Conservation (phyloP, 2,888 invertebrate genomes). For the Drosophila anomalata region DNA sequence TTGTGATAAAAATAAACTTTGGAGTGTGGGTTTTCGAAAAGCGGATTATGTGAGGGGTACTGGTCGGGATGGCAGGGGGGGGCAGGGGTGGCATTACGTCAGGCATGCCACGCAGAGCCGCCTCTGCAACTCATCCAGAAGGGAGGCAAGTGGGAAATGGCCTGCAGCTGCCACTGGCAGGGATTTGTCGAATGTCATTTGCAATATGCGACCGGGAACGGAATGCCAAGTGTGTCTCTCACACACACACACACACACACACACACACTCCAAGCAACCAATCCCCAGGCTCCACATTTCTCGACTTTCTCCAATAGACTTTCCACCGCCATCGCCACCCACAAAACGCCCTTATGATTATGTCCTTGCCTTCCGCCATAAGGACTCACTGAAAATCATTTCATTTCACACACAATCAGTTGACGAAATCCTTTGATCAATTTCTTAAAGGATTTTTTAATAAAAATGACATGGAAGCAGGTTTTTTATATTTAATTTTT, state of each 20-base stretch:
- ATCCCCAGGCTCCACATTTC: neutral
- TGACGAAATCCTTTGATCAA: neutral
- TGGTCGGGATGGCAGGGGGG: neutral
- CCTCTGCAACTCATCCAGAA: conserved; percentile 15
- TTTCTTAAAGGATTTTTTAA: neutral
- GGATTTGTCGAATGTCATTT: conserved; percentile 45
- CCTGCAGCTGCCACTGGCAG: conserved; percentile 36
- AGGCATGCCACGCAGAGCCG: conserved; percentile 1
- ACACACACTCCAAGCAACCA: neutral
- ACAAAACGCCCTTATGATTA: conserved; percentile 1
- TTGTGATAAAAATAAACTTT: conserved; percentile 41
- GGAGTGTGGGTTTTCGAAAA: no score
- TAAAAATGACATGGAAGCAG: no score
- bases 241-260: no score
- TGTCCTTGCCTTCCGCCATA: neutral
- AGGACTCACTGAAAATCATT: neutral
- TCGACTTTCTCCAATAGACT: neutral
- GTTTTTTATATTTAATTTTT: no score
- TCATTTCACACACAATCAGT: neutral
- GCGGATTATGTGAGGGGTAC: no score
- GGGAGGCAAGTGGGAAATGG: conserved; percentile 1
- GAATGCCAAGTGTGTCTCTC: conserved; percentile 10
- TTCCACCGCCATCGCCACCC: neutral
- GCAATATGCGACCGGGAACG: conserved; percentile 28
- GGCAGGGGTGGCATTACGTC: conserved; percentile 14